Percentiles rank a stretch among this genome's conserved stretches.
Evolutionary conservation across 2,888 invertebrate species (phyloP).

Genomic region (Drosophila trichaetosa): DNA sequence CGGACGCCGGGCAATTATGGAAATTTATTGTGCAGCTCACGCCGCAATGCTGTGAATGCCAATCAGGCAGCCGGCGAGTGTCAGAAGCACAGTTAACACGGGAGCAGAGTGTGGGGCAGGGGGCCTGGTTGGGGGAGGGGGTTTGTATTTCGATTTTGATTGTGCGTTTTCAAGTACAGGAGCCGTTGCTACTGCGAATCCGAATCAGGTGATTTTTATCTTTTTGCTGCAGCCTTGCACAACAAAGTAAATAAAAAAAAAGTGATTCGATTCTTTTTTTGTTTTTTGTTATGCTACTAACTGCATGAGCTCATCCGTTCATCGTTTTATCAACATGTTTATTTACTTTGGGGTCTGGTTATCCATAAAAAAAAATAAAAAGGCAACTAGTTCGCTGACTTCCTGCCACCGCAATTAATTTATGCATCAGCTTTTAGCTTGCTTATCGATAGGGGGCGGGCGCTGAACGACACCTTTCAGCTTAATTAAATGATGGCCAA

Average conservation of each 20-base stretch:
- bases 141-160: conserved; percentile 25
- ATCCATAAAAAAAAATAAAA: conserved; percentile 30
- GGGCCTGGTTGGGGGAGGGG: neutral
- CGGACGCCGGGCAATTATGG: conserved; percentile 74
- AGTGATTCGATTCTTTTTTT: conserved; percentile 2
- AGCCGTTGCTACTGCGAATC: conserved; percentile 22
- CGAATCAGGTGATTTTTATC: conserved; percentile 17
- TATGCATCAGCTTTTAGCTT: conserved; percentile 41
- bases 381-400: conserved; percentile 24
- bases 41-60: conserved; percentile 62
- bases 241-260: conserved; percentile 14
- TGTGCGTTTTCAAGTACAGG: conserved; percentile 51
- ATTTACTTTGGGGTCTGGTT: conserved; percentile 21
- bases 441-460: conserved; percentile 32
- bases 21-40: conserved; percentile 74
- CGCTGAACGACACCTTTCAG: conserved; percentile 54
- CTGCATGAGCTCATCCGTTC: conserved; percentile 49
- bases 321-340: conserved; percentile 41
- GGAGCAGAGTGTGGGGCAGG: neutral
- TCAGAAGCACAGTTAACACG: conserved; percentile 25
- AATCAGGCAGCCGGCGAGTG: conserved; percentile 54
- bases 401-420: conserved; percentile 53
- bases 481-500: conserved; percentile 71
- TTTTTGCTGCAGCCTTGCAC: conserved; percentile 46
- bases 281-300: conserved; percentile 14